Percentiles rank a stretch among this genome's conserved stretches.
Evolutionary conservation across 2,113 vertebrate genomes (phyloP).

Genomic region (Pelusios castaneus): DNA sequence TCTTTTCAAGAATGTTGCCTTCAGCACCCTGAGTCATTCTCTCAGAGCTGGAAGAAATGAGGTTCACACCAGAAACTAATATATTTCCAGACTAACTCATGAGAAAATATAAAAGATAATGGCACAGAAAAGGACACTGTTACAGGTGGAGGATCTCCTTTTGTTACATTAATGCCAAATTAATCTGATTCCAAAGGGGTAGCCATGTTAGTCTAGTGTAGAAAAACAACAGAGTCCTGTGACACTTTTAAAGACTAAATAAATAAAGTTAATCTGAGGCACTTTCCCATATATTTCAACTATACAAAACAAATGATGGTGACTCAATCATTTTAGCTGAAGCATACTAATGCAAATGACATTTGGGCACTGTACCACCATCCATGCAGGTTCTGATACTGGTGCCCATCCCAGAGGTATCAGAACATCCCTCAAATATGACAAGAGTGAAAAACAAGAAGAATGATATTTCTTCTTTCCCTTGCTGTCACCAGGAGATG

Average conservation of each 20-base stretch:
- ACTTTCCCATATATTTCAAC: background rate
- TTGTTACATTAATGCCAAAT: background rate
- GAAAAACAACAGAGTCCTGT: no score
- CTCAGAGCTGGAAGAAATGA: constrained; percentile 62
- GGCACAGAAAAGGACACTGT: background rate
- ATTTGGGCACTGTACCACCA: background rate
- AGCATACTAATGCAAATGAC: background rate
- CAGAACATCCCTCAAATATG: background rate
- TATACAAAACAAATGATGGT: background rate
- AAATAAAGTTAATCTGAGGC: background rate
- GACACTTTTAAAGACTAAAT: no score
- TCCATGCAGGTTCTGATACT: background rate
- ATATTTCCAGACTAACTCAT: background rate
- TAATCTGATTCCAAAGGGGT: no score
- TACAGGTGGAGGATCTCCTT: background rate
- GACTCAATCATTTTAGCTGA: background rate
- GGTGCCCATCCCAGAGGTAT: background rate
- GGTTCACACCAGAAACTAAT: constrained; percentile 1
- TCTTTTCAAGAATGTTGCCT: constrained; percentile 22
- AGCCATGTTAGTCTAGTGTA: no score
- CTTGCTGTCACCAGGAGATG: background rate
- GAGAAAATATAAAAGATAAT: background rate
- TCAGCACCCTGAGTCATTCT: background rate
- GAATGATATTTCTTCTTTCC: background rate
- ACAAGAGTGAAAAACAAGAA: background rate